A percentile compares a stretch with the other conserved stretches of the same genome.
These are phyloP conservation scores for Lysandra bellargus DNA, from an alignment of 2,888 invertebrate species.

Conservation along the genomic window DNA sequence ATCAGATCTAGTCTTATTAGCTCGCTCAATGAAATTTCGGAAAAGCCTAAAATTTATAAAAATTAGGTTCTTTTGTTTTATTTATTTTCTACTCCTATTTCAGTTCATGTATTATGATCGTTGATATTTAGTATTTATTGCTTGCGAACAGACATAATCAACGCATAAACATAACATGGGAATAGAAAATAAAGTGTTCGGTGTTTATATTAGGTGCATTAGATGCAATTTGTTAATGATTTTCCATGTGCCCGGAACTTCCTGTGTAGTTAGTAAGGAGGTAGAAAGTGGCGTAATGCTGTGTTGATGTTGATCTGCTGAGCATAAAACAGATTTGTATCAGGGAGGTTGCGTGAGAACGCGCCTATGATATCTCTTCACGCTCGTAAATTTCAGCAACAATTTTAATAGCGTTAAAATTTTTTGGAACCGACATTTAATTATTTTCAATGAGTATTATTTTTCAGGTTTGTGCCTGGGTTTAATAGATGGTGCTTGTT, in stretches of 20 bases:
- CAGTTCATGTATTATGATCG: no score
- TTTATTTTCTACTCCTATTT: no score
- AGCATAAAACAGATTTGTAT: constrained; percentile 45
- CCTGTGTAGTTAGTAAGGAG: constrained; percentile 44
- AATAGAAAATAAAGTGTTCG: constrained; percentile 8
- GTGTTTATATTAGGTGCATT: neutral
- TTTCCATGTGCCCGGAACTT: constrained; percentile 37
- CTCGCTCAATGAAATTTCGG: no score
- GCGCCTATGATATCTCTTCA: constrained; percentile 47
- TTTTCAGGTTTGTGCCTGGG: neutral
- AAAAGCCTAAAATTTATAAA: no score
- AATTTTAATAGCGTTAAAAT: constrained; percentile 40
- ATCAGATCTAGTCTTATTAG: no score
- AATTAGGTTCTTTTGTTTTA: no score
- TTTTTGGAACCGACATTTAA: constrained; percentile 27
- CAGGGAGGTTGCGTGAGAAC: constrained; percentile 54
- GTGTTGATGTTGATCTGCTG: constrained; percentile 46
- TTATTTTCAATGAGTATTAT: constrained; percentile 15
- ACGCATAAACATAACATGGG: neutral
- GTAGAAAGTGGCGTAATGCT: constrained; percentile 49
- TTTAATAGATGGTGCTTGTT: neutral
- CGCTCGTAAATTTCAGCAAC: constrained; percentile 45
- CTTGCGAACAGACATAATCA: neutral
- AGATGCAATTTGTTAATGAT: constrained; percentile 20
- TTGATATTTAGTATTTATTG: neutral